Conservation (phyloP, 2,888 invertebrate genomes). For the Noctua janthe region DNA sequence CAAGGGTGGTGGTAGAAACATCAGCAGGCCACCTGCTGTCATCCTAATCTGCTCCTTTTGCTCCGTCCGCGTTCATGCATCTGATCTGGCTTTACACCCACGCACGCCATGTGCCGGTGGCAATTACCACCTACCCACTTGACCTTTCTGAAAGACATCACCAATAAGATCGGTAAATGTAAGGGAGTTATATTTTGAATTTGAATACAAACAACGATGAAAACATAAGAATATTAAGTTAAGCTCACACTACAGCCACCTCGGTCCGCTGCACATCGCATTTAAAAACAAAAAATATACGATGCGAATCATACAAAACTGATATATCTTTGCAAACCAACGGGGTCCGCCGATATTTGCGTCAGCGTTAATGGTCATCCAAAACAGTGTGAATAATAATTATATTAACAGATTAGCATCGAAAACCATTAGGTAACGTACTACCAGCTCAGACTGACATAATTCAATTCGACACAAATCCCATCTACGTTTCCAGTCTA, state of each 20-base stretch:
- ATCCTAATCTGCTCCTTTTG: background rate
- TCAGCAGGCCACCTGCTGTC: background rate
- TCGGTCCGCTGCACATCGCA: background rate
- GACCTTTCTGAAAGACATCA: background rate
- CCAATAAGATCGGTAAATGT: background rate
- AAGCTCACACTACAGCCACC: background rate
- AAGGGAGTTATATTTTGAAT: background rate
- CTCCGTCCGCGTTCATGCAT: background rate
- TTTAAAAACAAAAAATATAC: background rate
- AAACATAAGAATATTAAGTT: background rate
- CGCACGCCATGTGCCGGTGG: background rate
- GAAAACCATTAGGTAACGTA: background rate
- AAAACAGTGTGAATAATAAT: background rate
- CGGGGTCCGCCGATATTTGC: background rate
- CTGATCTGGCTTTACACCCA: background rate
- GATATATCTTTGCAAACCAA: background rate
- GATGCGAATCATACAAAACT: background rate
- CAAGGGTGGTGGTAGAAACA: background rate
- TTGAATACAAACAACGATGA: background rate
- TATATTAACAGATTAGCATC: background rate
- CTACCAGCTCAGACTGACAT: background rate
- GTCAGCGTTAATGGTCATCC: background rate
- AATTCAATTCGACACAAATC: constrained; percentile 34
- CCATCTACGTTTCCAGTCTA: background rate
- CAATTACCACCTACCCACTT: background rate